These are phyloP conservation scores for Boloria selene DNA, from an alignment of 2,888 invertebrate genomes.

Conservation along the genomic window DNA sequence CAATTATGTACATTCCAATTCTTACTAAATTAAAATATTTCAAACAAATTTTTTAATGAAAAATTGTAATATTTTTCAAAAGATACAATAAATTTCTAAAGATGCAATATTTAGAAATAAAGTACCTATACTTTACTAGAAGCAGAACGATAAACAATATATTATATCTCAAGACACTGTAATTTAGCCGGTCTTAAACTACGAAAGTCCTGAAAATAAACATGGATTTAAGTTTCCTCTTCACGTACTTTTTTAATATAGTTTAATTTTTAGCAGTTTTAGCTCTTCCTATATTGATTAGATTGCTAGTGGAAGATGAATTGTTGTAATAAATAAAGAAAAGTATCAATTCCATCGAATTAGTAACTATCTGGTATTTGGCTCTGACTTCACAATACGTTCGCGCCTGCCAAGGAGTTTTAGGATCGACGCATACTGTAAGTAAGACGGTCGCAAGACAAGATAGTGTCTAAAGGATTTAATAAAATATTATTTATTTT, in stretches of 20 bases:
- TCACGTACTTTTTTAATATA: constrained; percentile 21
- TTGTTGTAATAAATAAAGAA: constrained; percentile 40
- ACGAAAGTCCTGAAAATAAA: constrained; percentile 14
- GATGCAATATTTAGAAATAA: constrained; percentile 12
- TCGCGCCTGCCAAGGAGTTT: constrained; percentile 38
- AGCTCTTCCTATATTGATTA: constrained; percentile 28
- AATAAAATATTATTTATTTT: too few relatives aligned
- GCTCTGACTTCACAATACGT: constrained; percentile 37
- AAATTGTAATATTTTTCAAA: background rate
- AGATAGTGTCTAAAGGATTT: too few relatives aligned
- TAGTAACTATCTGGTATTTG: constrained; percentile 39
- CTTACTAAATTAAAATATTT: too few relatives aligned
- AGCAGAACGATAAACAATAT: constrained; percentile 15
- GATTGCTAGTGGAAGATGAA: constrained; percentile 32
- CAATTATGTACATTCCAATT: too few relatives aligned
- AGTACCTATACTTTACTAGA: constrained; percentile 9
- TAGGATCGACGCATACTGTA: constrained; percentile 4
- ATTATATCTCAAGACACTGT: constrained; percentile 17
- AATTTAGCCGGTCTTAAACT: constrained; percentile 18
- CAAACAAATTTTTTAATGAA: background rate
- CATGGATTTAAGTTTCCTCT: constrained; percentile 9
- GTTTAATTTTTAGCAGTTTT: constrained; percentile 34
- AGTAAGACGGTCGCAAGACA: constrained; percentile 11
- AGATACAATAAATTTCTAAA: background rate
- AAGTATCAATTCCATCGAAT: constrained; percentile 41